Evolutionary conservation across 1,140 invertebrate species (phyloP).

Genomic region (Drosophila carrolli): DNA sequence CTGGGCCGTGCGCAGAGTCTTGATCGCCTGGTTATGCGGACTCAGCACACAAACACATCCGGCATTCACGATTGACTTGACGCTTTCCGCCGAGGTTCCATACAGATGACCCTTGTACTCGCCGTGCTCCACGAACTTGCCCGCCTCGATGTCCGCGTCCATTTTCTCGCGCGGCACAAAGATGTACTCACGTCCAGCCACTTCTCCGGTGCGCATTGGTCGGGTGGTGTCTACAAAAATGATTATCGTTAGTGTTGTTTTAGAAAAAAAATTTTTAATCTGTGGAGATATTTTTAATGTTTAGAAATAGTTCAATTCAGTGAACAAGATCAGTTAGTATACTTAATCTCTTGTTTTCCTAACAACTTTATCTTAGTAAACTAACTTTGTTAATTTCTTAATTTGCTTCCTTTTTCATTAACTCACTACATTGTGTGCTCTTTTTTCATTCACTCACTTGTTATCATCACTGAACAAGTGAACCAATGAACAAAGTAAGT

Average conservation of each 20-base stretch:
- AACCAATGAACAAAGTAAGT: not conserved
- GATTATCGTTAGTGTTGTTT: no score
- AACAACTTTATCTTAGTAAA: no score
- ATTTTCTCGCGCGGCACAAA: conserved; percentile 96
- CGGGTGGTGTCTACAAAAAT: conserved; percentile 94
- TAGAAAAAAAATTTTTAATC: no score
- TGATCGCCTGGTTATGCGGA: conserved; percentile 97
- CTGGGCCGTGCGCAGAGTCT: conserved; percentile 94
- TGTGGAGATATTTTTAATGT: no score
- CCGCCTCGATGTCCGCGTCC: conserved; percentile 94
- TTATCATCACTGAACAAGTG: no score
- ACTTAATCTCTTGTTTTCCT: no score
- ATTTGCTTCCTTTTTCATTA: no score
- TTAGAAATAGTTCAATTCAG: no score
- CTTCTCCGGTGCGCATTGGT: conserved; percentile 92
- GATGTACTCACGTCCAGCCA: conserved; percentile 97
- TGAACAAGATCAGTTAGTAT: no score
- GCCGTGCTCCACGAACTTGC: conserved; percentile 98
- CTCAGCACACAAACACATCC: conserved; percentile 95
- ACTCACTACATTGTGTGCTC: no score
- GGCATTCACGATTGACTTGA: conserved; percentile 93
- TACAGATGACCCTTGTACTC: conserved; percentile 99
- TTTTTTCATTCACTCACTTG: no score
- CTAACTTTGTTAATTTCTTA: no score
- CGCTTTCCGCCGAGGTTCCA: conserved; percentile 96